These are phyloP conservation scores for Watsonalla binaria DNA, from an alignment of 2,888 invertebrate species.

Conservation along the genomic window DNA sequence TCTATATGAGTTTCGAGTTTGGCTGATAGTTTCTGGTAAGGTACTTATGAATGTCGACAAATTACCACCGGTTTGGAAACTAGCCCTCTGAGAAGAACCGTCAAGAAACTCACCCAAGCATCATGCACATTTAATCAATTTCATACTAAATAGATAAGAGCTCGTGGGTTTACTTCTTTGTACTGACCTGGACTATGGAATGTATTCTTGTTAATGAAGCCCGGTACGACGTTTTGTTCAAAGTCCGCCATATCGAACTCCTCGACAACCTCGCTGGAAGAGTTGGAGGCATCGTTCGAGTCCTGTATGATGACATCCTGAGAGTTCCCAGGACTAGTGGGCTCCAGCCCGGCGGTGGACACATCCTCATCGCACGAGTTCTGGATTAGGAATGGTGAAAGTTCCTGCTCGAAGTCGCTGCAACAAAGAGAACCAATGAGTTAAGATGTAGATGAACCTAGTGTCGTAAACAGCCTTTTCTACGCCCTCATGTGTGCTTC, in stretches of 20 bases:
- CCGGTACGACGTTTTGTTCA: constrained; percentile 67
- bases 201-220: constrained; percentile 66
- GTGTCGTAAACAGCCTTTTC: too few species aligned
- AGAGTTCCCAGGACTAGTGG: constrained; percentile 46
- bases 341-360: constrained; percentile 36
- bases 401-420: constrained; percentile 77
- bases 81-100: too few species aligned
- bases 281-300: constrained; percentile 43
- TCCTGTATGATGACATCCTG: constrained; percentile 60
- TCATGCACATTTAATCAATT: too few species aligned
- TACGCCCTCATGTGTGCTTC: too few species aligned
- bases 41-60: too few species aligned
- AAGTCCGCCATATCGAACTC: constrained; percentile 65
- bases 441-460: too few species aligned
- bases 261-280: constrained; percentile 40
- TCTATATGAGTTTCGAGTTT: too few species aligned
- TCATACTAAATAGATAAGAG: too few species aligned
- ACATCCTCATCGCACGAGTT: constrained; percentile 63
- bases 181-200: constrained; percentile 57
- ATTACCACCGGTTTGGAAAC: too few species aligned
- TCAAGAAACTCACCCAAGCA: too few species aligned
- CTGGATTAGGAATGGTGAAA: constrained; percentile 76
- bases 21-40: too few species aligned
- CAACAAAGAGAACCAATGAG: constrained; percentile 15
- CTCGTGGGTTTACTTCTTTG: too few species aligned